Evolutionary conservation across 2,888 invertebrate species (phyloP).

Genomic region (Nipponacmea schrenckii): DNA sequence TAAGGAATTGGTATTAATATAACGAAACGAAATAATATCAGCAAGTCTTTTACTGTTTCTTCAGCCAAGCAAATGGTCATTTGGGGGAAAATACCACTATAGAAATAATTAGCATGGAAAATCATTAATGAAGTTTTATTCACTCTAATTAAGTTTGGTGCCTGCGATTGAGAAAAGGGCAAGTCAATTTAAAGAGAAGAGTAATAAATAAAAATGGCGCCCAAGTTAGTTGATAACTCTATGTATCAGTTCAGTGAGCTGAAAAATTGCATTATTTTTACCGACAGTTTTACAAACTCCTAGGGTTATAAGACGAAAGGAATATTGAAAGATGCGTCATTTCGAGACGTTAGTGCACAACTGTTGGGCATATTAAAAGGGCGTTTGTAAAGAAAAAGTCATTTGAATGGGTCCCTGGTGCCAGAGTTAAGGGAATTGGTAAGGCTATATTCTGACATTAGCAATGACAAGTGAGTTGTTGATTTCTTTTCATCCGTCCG

Average conservation of each 20-base stretch:
- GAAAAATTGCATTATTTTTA: constrained; percentile 26
- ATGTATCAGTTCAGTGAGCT: constrained; percentile 20
- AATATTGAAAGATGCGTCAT: not conserved
- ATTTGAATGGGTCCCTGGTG: constrained; percentile 18
- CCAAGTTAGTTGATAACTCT: constrained; percentile 13
- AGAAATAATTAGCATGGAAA: constrained; percentile 26
- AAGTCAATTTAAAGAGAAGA: constrained; percentile 6
- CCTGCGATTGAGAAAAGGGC: constrained; percentile 3
- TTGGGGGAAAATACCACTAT: constrained; percentile 18
- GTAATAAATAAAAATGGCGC: not conserved
- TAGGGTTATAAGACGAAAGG: constrained; percentile 3
- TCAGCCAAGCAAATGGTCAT: not conserved
- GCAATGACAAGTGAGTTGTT: constrained; percentile 1
- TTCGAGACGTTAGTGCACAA: constrained; percentile 16
- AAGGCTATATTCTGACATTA: constrained; percentile 5
- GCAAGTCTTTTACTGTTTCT: not conserved
- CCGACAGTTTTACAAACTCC: constrained; percentile 13
- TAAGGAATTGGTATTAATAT: not conserved
- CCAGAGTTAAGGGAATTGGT: constrained; percentile 8
- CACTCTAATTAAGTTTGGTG: constrained; percentile 23
- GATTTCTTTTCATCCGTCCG: constrained; percentile 5
- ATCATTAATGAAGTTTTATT: constrained; percentile 26
- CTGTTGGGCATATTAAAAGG: constrained; percentile 22
- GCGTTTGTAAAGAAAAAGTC: constrained; percentile 20
- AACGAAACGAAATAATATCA: not conserved